phyloP scores from a whole-genome alignment of 2,113 vertebrate genomes.

The Neolamprologus brichardi region DNA sequence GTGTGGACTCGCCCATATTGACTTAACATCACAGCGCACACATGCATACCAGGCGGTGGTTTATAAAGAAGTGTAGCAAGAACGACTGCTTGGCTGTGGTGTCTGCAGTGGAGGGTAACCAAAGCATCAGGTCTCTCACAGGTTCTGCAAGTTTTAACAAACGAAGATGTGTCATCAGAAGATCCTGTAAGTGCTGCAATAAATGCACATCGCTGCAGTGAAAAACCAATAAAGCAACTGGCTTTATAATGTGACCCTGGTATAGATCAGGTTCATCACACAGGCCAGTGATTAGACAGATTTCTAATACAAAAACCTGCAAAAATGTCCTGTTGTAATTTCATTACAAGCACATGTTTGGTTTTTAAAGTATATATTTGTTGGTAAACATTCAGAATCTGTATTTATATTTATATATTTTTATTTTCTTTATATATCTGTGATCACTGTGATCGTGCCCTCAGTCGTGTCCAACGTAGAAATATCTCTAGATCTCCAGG shows the following conservation, averaged over 20 bases:
- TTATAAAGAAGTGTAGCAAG: neutral
- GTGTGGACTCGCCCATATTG: neutral
- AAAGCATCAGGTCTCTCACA: neutral
- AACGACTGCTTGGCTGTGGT: neutral
- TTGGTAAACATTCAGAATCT: neutral
- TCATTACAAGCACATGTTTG: rapidly evolving
- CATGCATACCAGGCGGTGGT: neutral
- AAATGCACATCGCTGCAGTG: neutral
- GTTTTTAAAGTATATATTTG: neutral
- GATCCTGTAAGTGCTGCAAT: neutral
- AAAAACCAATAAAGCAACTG: rapidly evolving
- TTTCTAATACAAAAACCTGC: neutral
- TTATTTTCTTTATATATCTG: neutral
- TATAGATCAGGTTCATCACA: neutral
- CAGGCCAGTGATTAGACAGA: neutral
- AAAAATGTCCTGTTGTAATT: neutral
- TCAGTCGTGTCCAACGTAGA: neutral
- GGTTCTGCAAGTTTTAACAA: neutral
- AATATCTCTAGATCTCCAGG: neutral
- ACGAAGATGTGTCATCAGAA: neutral
- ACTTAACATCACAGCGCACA: neutral
- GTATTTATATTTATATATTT: neutral
- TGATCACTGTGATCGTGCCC: neutral
- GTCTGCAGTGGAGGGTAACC: neutral
- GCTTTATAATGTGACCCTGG: neutral